Percentiles rank a stretch among this genome's conserved stretches.
Conservation (phyloP, 2,797 vertebrate genomes). For the Jordanella pulchra region DNA sequence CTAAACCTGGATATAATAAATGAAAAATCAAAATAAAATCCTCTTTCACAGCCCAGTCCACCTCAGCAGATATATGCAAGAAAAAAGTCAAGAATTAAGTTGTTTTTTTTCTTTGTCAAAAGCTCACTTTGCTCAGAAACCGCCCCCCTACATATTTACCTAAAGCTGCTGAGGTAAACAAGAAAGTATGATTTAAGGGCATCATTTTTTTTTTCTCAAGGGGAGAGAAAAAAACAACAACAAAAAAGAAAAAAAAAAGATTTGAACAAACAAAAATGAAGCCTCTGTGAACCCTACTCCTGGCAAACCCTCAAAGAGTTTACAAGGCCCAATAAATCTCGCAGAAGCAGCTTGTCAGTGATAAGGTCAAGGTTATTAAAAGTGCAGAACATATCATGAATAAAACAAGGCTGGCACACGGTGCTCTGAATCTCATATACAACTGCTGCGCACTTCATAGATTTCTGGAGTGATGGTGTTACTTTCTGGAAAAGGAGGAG, state of each 20-base stretch:
- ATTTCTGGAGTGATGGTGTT: constrained; percentile 38
- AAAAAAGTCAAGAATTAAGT: constrained; percentile 33
- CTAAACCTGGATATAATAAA: constrained; percentile 22
- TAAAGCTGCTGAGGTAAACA: constrained; percentile 59
- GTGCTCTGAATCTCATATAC: constrained; percentile 38
- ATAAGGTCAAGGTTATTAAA: constrained; percentile 77
- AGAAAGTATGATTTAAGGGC: constrained; percentile 38
- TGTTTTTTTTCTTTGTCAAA: constrained; percentile 25
- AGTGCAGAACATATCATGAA: constrained; percentile 67
- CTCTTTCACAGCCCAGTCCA: constrained; percentile 40
- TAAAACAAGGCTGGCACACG: constrained; percentile 48
- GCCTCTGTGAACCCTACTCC: constrained; percentile 69
- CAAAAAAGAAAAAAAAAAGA: background rate
- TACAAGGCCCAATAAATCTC: constrained; percentile 69
- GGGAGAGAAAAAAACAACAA: constrained; percentile 20
- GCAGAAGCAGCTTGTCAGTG: constrained; percentile 62
- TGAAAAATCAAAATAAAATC: constrained; percentile 6
- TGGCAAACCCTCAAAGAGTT: constrained; percentile 70
- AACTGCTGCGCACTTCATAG: constrained; percentile 28
- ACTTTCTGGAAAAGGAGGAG: constrained; percentile 39
- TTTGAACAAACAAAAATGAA: constrained; percentile 39
- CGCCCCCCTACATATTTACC: constrained; percentile 26
- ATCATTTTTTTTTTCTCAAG: constrained; percentile 25
- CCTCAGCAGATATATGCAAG: constrained; percentile 52
- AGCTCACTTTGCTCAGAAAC: constrained; percentile 27